Percentiles rank a stretch among this genome's conserved stretches.
These are phyloP conservation scores for Manis javanica DNA, from an alignment of 2,797 vertebrate genomes.

Conservation along the genomic window DNA sequence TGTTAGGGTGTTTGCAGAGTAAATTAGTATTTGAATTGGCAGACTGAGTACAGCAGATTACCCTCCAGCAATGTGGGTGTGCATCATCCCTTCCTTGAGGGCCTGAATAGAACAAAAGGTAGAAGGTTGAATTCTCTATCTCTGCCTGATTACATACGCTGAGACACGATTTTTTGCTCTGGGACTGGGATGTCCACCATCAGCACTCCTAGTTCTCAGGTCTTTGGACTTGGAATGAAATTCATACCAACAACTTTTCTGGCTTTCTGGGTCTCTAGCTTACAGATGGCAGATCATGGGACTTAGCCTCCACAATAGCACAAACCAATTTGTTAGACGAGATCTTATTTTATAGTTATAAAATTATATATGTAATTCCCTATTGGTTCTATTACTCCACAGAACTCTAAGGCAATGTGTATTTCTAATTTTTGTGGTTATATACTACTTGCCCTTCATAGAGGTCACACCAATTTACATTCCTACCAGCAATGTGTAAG, in stretches of 20 bases:
- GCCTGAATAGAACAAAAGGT: neutral
- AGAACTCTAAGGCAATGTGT: neutral
- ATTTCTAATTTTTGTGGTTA: slow-evolving; percentile 1
- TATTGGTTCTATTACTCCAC: neutral
- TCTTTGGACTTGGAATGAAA: neutral
- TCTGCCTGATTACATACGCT: neutral
- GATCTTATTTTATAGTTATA: neutral
- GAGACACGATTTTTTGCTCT: neutral
- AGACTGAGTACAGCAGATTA: neutral
- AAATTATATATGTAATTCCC: neutral
- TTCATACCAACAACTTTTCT: neutral
- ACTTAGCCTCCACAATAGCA: neutral
- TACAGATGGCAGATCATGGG: neutral
- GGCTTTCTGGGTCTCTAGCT: neutral
- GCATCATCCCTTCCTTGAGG: neutral
- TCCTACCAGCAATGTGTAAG: neutral
- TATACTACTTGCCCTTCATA: neutral
- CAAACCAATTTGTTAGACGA: neutral
- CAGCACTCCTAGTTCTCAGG: neutral
- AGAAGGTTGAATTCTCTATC: neutral
- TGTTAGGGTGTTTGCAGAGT: neutral
- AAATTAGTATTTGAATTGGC: neutral
- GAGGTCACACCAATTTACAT: neutral
- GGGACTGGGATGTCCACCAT: neutral
- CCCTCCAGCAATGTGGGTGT: neutral